Conservation (phyloP, 2,113 vertebrate genomes). For the Centrocercus urophasianus region DNA sequence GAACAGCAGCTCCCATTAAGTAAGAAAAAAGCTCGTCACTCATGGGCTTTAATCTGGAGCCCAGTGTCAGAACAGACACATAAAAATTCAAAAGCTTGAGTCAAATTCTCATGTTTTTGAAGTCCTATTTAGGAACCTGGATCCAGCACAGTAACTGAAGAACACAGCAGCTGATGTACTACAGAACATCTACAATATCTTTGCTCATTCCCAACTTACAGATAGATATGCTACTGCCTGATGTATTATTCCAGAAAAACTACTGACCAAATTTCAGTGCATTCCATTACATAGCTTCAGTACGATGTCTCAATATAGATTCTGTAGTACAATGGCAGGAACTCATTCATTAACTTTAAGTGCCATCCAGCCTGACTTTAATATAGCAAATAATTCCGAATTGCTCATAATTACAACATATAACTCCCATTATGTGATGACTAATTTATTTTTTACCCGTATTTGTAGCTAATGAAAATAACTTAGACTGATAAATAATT, state of each 20-base stretch:
- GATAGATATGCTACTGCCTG: not conserved
- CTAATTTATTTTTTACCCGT: slow-evolving; percentile 36
- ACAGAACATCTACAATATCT: not conserved
- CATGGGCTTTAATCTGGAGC: not conserved
- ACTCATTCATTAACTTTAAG: not conserved
- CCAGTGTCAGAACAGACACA: not conserved
- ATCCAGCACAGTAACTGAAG: not conserved
- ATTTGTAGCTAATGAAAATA: slow-evolving; percentile 36
- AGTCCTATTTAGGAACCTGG: not conserved
- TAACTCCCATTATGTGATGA: slow-evolving; percentile 23
- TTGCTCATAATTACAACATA: slow-evolving; percentile 14
- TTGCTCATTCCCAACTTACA: not conserved
- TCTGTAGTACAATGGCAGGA: not conserved
- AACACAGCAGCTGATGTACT: not conserved
- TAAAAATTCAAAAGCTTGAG: not conserved
- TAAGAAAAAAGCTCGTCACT: not conserved
- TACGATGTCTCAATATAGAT: not conserved
- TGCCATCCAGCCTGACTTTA: not conserved
- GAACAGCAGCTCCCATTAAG: not conserved
- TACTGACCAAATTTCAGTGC: not conserved
- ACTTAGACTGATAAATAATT: slow-evolving; percentile 23
- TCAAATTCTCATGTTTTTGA: not conserved
- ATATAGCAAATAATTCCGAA: slow-evolving; percentile 36
- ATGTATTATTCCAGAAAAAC: not conserved
- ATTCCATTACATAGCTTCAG: not conserved